Evolutionary conservation across 1,140 invertebrate genomes (phyloP).

Genomic region (Caenorhabditis remanei): DNA sequence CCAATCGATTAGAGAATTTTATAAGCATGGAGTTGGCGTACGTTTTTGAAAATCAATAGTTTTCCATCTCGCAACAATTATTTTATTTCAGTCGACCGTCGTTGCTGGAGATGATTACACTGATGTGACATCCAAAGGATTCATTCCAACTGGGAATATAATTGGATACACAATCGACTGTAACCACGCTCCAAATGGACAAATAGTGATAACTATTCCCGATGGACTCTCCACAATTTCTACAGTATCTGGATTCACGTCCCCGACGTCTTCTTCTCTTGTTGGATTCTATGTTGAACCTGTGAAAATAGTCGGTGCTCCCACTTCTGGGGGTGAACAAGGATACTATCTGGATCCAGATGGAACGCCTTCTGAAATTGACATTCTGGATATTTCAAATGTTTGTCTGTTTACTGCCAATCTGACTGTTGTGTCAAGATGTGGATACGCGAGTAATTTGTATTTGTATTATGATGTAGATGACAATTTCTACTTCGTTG

Average conservation of each 20-base stretch:
- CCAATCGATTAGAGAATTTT: neutral
- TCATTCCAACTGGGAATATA: neutral
- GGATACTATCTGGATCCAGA: neutral
- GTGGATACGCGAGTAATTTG: neutral
- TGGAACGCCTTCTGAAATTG: neutral
- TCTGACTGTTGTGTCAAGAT: neutral
- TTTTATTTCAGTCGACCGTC: neutral
- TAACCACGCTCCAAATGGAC: neutral
- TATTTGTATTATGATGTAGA: neutral
- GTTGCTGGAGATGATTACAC: neutral
- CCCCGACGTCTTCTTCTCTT: neutral
- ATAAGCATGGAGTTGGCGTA: slow-evolving; percentile 5
- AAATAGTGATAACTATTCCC: neutral
- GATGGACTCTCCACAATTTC: neutral
- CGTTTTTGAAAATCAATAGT: neutral
- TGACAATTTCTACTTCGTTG: neutral
- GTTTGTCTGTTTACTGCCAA: neutral
- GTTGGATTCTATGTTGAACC: neutral
- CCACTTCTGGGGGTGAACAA: neutral
- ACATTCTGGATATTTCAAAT: neutral
- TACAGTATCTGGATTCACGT: too few species aligned
- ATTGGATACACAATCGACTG: slow-evolving; percentile 6
- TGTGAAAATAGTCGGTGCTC: neutral
- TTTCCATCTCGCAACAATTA: neutral
- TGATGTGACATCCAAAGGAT: neutral